Evolutionary conservation across 2,113 vertebrate species (phyloP).

Genomic region (Semnopithecus entellus): DNA sequence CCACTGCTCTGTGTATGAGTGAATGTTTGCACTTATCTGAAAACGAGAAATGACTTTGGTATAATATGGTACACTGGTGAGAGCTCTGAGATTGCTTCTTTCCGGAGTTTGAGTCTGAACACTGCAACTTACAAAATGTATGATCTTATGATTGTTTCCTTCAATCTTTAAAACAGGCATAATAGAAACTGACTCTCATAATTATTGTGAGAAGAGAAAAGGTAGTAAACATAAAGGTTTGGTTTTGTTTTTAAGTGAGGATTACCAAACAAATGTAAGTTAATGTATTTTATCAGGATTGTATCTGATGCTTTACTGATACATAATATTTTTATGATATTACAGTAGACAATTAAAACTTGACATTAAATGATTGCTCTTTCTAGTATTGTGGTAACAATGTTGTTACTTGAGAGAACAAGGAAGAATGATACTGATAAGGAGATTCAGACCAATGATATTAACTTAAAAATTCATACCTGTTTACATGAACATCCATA

Average conservation of each 20-base stretch:
- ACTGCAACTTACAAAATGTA: not conserved
- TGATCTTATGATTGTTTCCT: not conserved
- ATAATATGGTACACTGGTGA: not conserved
- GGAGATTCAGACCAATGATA: not conserved
- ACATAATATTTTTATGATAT: not conserved
- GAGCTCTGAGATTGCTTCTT: not conserved
- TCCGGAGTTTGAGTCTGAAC: not conserved
- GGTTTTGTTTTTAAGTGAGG: not conserved
- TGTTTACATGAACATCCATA: not conserved
- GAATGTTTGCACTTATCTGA: not conserved
- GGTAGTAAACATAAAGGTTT: not conserved
- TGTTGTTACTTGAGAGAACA: not conserved
- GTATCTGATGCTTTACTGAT: not conserved
- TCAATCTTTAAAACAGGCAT: not conserved
- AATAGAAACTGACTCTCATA: not conserved
- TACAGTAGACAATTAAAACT: not conserved
- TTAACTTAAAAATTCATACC: not conserved
- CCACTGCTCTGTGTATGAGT: not conserved
- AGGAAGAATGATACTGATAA: not conserved
- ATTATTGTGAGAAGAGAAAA: not conserved
- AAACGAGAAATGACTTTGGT: not conserved
- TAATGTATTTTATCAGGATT: not conserved
- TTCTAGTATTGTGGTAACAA: not conserved
- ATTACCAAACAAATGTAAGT: not conserved
- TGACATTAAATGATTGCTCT: not conserved